Percentiles rank a stretch among this genome's conserved stretches.
Conservation (phyloP, 2,888 invertebrate genomes). For the Lutraria lutraria region DNA sequence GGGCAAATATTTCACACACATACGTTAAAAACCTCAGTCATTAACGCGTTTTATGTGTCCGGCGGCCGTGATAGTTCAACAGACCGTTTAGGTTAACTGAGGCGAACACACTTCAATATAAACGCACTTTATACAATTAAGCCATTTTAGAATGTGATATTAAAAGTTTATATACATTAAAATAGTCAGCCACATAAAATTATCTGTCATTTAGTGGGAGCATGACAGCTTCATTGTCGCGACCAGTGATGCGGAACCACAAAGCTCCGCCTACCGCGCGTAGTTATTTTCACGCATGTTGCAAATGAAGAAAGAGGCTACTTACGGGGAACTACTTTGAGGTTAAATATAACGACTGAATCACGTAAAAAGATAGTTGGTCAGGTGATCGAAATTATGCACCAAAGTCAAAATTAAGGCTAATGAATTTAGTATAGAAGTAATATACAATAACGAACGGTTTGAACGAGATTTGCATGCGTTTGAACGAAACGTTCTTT, state of each 20-base stretch:
- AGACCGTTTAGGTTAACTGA: slow-evolving; percentile 31
- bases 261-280: slow-evolving; percentile 32
- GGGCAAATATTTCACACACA: slow-evolving; percentile 20
- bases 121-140: not conserved
- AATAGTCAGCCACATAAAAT: slow-evolving; percentile 40
- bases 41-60: slow-evolving; percentile 32
- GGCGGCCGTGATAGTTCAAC: not conserved
- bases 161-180: slow-evolving; percentile 37
- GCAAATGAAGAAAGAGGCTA: slow-evolving; percentile 30
- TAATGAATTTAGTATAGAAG: no score
- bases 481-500: no score
- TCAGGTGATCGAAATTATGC: no score
- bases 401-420: no score
- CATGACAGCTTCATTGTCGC: slow-evolving; percentile 45
- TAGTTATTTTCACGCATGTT: slow-evolving; percentile 17
- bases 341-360: not conserved
- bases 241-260: slow-evolving; percentile 12
- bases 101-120: slow-evolving; percentile 15
- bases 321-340: not conserved
- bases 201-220: slow-evolving; percentile 37
- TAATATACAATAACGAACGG: no score
- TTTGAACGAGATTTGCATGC: no score
- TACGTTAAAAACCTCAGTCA: slow-evolving; percentile 20
- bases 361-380: no score
- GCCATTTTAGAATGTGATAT: slow-evolving; percentile 3